phyloP scores from a whole-genome alignment of 1,140 invertebrate species.

The Eubasilissa regina region DNA sequence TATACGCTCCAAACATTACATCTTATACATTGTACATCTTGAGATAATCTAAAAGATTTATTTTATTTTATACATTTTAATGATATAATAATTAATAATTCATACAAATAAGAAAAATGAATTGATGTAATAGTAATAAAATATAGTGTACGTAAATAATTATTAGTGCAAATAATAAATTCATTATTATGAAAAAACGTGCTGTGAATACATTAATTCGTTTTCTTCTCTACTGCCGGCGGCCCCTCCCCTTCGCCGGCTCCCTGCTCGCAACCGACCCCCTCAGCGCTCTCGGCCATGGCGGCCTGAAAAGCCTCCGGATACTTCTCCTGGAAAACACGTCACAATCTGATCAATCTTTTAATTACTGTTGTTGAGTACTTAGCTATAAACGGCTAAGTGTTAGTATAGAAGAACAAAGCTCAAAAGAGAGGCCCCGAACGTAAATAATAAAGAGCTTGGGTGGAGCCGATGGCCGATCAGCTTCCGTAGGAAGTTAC shows the following conservation, averaged over 20 bases:
- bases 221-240: not conserved
- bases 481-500: too few relatives aligned
- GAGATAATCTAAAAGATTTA: too few relatives aligned
- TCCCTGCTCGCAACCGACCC: not conserved
- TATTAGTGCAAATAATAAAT: not conserved
- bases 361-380: too few relatives aligned
- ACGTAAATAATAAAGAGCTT: too few relatives aligned
- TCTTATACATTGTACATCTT: too few relatives aligned
- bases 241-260: not conserved
- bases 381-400: too few relatives aligned
- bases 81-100: not conserved
- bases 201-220: not conserved
- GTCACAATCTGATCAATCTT: not conserved
- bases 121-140: not conserved
- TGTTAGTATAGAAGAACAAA: too few relatives aligned
- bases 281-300: not conserved
- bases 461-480: too few relatives aligned
- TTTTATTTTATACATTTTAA: not conserved
- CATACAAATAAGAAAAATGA: not conserved
- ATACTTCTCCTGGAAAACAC: constrained; percentile 49
- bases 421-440: too few relatives aligned
- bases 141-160: not conserved
- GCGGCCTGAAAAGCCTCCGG: constrained; percentile 52
- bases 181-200: not conserved
- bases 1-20: too few relatives aligned